Base-by-base conservation (phyloP, 2,113 vertebrate species). In the Rhinopithecus roxellana region DNA sequence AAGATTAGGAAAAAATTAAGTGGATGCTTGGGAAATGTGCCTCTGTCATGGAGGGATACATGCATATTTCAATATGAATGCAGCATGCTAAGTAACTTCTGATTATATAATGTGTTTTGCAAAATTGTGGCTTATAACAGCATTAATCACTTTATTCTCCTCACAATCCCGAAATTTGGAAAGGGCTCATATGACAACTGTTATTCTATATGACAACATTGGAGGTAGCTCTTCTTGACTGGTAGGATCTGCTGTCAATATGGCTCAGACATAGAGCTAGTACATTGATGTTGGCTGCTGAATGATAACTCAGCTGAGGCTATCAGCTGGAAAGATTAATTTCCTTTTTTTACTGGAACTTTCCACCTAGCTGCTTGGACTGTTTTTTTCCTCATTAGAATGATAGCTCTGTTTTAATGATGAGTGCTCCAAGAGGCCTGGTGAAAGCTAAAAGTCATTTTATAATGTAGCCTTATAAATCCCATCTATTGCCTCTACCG, bases 1-100 rank as follows among this genome's bases (percentile, higher is more conserved):
- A 48, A 35, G 5, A 43, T 48, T 48, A 57, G 13, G 13, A 78
- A n/a, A 78, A 89, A 52, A 70, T 38, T 11, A 45, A 50, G 11
- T 27, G 27, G 50, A 43, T 6, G 0, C 6, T 38, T 40, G 0
- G 18, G 50, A 4, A 32, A 50, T 0, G 7, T 72, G 59, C 4
- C 50, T 32, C 14, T 14, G 32, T 40, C 64, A 67, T 25, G 6
- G 35, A 43, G 72, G n/a, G 9, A 38, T 17, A 25, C 0, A 0
- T 10, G 7, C 2, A 0, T 83, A 61, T 79, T 90, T 32, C 17
- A 38, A 1, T 30, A 16, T 72, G 32, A 1, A 25, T 59, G 2
- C 0, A 40, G 9, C 2, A 23, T 69, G 45, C 32, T 23, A 67
- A 35, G 9, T 17, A n/a, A n/a, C 38, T 57, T 84, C 8, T n/a